Evolutionary conservation across 2,113 vertebrate species (phyloP), one percentile per base, ranked within the genome.

Genomic region (Campylomormyrus numenius): DNA sequence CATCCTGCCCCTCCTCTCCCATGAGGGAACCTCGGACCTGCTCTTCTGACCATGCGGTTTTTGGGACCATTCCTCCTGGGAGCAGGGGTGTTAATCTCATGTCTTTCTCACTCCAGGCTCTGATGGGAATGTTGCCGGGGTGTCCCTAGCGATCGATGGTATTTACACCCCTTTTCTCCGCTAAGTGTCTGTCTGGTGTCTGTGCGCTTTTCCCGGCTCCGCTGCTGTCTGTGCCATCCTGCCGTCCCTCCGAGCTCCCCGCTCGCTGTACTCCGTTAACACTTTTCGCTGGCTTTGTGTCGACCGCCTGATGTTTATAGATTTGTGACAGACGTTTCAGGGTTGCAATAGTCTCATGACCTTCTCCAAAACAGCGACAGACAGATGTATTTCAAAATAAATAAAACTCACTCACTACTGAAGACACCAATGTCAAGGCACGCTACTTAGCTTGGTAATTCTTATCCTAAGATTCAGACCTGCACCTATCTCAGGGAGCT

Each of bases 61-160:
- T n/a, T n/a, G 48, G 45, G 84, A 27, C n/a, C 84, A 49, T 49
- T 21, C 45, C 6, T 85, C 7, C 46, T n/a, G 45, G 45, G 48
- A 31, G 15, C 24, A 10, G 50, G 50, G 27, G 49, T 24, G 35
- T 94, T 48, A 90, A 48, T 93, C 91, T 89, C 92, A 88, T 94
- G 90, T 95, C 93, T 95, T 90, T 96, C 92, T 87, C 50, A 87
- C 95, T 94, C 89, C 88, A 96, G 95, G 95, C 92, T 53, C 15
- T 94, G 93, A 94, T 90, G 93, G 91, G 92, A 92, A 90, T 92
- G 89, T 92, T 92, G 94, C 91, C 89, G 93, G 93, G 94, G 92
- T 91, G 92, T 90, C 94, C 94, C 19, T 35, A 50, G 46, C 31
- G 92, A 93, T 90, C 53, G 93, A 95, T 93, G 94, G 94, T 95